A percentile compares a stretch with the other conserved stretches of the same genome.
These are phyloP conservation scores for Alethe diademata DNA, from an alignment of 2,113 vertebrate genomes.

Conservation along the genomic window DNA sequence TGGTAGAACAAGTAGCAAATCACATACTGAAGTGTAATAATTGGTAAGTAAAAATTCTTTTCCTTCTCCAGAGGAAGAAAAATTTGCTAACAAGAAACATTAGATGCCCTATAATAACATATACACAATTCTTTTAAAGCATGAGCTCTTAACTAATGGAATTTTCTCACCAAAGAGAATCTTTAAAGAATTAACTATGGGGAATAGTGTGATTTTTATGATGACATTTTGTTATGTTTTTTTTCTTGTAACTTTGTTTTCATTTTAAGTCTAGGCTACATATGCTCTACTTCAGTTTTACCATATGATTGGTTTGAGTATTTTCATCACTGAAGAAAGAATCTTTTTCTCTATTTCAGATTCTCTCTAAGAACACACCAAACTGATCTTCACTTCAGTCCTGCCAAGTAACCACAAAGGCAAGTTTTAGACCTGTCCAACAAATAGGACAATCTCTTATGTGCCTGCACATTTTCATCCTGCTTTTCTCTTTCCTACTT, in stretches of 20 bases:
- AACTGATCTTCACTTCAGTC: background rate
- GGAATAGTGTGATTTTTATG: background rate
- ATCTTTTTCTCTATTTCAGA: background rate
- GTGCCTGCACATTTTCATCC: background rate
- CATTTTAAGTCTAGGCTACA: background rate
- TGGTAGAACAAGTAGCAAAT: background rate
- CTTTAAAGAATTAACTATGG: background rate
- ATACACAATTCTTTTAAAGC: background rate
- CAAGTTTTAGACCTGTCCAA: background rate
- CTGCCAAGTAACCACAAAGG: background rate
- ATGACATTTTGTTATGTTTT: background rate
- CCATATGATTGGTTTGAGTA: background rate
- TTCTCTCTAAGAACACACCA: background rate
- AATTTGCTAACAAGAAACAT: background rate
- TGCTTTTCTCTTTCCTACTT: background rate
- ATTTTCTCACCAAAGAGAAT: background rate
- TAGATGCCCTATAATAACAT: background rate
- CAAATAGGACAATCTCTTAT: background rate
- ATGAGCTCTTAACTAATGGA: background rate
- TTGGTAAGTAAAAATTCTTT: background rate
- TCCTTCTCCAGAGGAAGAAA: background rate
- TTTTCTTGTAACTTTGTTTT: fast-evolving
- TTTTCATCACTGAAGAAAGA: background rate
- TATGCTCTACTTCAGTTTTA: background rate
- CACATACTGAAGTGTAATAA: background rate